Percentiles rank a stretch among this genome's conserved stretches.
Evolutionary conservation across 2,113 vertebrate species (phyloP).

Genomic region (Gavia stellata): DNA sequence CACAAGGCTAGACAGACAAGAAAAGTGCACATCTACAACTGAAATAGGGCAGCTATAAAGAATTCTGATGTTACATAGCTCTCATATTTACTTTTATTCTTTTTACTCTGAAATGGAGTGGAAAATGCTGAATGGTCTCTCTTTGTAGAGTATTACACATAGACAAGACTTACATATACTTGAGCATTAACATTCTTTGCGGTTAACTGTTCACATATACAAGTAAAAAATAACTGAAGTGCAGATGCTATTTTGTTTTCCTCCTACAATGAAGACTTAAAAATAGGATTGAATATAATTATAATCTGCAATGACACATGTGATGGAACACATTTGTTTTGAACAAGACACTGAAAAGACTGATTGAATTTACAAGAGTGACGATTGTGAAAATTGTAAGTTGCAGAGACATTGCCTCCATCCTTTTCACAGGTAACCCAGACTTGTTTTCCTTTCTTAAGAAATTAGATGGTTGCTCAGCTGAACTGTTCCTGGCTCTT

Average conservation of each 20-base stretch:
- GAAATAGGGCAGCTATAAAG: not conserved
- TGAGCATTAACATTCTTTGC: not conserved
- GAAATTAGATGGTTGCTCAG: not conserved
- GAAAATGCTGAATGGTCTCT: not conserved
- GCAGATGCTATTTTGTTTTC: slow-evolving; percentile 10
- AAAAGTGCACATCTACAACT: not conserved
- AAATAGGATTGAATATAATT: slow-evolving; percentile 2
- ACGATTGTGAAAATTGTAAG: not conserved
- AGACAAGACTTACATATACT: not conserved
- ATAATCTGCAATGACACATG: not conserved
- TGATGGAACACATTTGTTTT: not conserved
- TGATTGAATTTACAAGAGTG: not conserved
- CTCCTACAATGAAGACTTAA: not conserved
- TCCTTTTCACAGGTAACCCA: not conserved
- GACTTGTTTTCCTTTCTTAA: not conserved
- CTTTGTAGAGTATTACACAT: not conserved
- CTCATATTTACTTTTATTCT: not conserved
- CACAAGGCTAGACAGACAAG: not conserved
- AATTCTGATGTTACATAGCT: not conserved
- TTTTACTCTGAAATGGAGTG: not conserved
- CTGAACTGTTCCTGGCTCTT: not conserved
- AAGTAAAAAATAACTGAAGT: not conserved
- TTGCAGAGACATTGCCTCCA: not conserved
- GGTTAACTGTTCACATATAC: not conserved
- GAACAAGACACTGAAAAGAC: not conserved